phyloP scores from a whole-genome alignment of 1,140 invertebrate genomes.

The Trialeurodes vaporariorum region DNA sequence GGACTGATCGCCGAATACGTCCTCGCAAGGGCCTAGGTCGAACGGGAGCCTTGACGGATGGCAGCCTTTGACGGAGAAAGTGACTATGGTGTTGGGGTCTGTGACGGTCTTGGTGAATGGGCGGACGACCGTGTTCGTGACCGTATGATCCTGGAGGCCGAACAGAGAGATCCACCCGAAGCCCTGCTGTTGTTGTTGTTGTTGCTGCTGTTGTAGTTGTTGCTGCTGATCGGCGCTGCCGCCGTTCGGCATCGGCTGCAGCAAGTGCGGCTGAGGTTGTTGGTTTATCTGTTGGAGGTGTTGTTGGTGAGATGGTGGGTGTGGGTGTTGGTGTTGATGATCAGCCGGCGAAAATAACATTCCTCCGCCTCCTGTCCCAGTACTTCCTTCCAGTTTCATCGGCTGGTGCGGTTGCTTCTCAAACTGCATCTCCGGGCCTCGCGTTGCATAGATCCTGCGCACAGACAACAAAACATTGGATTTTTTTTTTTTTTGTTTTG shows the following conservation, averaged over 20 bases:
- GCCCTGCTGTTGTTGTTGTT: background rate
- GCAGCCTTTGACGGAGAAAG: conserved; percentile 21
- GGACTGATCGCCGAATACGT: background rate
- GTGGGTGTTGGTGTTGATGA: no score
- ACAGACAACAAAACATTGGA: no score
- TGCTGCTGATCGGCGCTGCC: background rate
- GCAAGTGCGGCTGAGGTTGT: no score
- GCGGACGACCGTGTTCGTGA: background rate
- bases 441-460: background rate
- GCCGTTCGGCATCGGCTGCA: no score
- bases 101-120: background rate
- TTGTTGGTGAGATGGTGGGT: no score
- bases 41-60: conserved; percentile 22
- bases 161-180: background rate
- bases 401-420: background rate
- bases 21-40: conserved; percentile 19
- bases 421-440: background rate
- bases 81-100: conserved; percentile 19
- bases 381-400: background rate
- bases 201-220: background rate
- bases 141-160: background rate
- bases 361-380: background rate
- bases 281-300: no score
- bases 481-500: no score
- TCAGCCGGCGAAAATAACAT: no score